Conservation (phyloP, 2,113 vertebrate species). For the Oreochromis niloticus region DNA sequence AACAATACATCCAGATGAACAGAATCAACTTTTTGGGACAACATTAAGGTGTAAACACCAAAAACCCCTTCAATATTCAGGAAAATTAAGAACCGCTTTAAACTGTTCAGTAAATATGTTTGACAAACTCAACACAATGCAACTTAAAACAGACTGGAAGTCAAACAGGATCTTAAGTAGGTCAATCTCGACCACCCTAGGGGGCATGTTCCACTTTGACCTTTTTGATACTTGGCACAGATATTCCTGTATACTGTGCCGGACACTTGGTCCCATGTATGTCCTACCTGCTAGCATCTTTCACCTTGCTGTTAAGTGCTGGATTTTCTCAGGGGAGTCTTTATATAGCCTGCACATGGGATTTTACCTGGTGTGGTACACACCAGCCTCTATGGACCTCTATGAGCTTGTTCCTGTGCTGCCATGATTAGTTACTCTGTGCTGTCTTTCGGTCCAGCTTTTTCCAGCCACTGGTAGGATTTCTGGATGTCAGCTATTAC, state of each 20-base stretch:
- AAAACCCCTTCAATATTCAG: fast-evolving
- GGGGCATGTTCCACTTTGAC: background rate
- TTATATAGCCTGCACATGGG: background rate
- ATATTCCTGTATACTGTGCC: background rate
- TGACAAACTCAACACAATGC: background rate
- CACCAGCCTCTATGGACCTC: background rate
- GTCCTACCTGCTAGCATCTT: background rate
- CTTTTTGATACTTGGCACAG: background rate
- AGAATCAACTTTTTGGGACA: background rate
- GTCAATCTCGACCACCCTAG: background rate
- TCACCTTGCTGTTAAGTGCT: background rate
- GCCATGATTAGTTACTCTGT: background rate
- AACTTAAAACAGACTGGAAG: background rate
- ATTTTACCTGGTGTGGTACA: background rate
- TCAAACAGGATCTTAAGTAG: background rate
- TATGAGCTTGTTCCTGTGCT: background rate
- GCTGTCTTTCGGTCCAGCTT: background rate
- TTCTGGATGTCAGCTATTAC: background rate
- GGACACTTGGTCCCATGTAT: background rate
- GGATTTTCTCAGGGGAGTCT: background rate
- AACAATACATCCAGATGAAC: background rate
- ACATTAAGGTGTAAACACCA: background rate
- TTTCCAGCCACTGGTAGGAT: no score
- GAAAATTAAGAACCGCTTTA: background rate
- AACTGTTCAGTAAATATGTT: background rate